phyloP scores from a whole-genome alignment of 64 coral and sea anemone genomes.

The Pocillopora verrucosa region DNA sequence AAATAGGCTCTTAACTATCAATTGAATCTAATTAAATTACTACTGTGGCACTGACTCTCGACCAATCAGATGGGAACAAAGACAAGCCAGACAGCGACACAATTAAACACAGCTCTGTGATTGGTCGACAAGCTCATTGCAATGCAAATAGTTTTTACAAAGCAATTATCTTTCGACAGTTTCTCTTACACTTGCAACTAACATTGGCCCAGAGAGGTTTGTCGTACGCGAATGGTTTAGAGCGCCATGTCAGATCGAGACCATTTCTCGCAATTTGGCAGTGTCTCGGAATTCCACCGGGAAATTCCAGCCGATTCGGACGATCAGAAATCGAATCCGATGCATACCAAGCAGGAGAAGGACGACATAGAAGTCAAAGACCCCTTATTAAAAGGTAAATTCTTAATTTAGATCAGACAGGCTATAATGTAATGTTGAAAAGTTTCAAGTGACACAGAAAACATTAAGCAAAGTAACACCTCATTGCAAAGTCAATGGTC shows the following conservation, averaged over 20 bases:
- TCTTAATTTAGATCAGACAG: background rate
- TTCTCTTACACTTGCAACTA: conserved; percentile 71
- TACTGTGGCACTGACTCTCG: conserved; percentile 1
- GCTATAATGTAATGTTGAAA: background rate
- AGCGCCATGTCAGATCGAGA: conserved; percentile 7
- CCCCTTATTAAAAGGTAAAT: conserved; percentile 19
- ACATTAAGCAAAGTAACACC: conserved; percentile 11
- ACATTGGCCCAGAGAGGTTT: conserved; percentile 53
- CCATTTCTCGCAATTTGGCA: background rate
- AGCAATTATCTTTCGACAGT: conserved; percentile 87
- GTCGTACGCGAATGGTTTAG: background rate
- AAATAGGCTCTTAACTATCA: conserved; percentile 61
- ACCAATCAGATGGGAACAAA: conserved; percentile 62
- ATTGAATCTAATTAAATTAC: conserved; percentile 95
- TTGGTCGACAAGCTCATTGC: conserved; percentile 57
- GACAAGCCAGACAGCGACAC: conserved; percentile 61
- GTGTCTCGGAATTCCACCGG: background rate
- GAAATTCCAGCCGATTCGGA: background rate
- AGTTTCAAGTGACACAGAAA: background rate
- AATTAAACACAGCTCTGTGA: conserved; percentile 57
- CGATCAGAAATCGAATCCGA: background rate
- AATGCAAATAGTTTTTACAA: conserved; percentile 96
- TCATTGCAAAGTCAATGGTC: background rate
- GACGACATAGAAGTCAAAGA: background rate
- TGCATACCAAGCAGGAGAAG: background rate